These are phyloP conservation scores for Hyperoplus immaculatus DNA, from an alignment of 2,797 vertebrate species.

Conservation along the genomic window DNA sequence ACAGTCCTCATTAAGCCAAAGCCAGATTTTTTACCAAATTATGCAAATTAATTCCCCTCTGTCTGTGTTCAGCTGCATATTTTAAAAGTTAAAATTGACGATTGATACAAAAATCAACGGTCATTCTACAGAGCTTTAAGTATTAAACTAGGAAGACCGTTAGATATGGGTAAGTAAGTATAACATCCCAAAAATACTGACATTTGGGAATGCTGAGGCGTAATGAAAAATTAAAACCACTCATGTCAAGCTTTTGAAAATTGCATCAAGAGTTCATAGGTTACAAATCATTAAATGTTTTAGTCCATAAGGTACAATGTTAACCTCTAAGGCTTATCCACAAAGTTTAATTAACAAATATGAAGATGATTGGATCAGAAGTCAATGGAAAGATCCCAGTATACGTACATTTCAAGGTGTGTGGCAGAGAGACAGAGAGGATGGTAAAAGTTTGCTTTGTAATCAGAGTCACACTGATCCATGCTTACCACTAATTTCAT, in stretches of 20 bases:
- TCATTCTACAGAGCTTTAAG: neutral
- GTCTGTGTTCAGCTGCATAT: neutral
- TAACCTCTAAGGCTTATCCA: neutral
- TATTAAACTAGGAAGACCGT: neutral
- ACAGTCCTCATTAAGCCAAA: conserved; percentile 1
- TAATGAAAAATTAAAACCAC: neutral
- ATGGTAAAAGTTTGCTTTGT: conserved; percentile 26
- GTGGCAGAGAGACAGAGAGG: neutral
- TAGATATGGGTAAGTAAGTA: neutral
- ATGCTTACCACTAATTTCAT: conserved; percentile 50
- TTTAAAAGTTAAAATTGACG: neutral
- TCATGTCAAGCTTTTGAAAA: neutral
- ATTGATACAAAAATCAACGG: neutral
- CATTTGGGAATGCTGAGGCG: neutral
- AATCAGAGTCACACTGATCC: conserved; percentile 35
- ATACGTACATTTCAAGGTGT: conserved; percentile 16
- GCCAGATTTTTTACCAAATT: neutral
- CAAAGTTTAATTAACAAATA: conserved; percentile 5
- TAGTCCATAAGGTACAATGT: neutral
- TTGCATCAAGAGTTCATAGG: neutral
- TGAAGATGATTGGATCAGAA: conserved; percentile 7
- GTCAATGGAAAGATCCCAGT: neutral
- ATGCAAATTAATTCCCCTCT: neutral
- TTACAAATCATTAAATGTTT: neutral
- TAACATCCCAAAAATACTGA: neutral